Evolutionary conservation across 1,140 invertebrate genomes (phyloP).

Genomic region (Eciton burchellii): DNA sequence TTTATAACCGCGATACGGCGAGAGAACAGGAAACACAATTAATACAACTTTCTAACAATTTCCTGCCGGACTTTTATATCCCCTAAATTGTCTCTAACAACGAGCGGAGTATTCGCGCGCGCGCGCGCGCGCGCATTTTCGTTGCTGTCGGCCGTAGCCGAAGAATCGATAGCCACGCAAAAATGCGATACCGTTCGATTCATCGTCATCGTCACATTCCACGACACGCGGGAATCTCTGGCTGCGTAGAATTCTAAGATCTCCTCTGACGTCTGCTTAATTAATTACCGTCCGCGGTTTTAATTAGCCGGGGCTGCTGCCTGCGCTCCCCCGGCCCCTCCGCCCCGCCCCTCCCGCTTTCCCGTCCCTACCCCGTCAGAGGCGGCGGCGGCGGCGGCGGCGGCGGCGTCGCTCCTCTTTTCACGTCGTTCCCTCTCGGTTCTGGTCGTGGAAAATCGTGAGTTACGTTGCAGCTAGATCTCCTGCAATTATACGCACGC

Average conservation of each 20-base stretch:
- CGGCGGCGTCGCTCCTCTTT: conserved; percentile 26
- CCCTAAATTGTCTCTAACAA: conserved; percentile 11
- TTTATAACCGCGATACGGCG: conserved; percentile 36
- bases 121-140: background rate
- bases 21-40: conserved; percentile 43
- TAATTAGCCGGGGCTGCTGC: conserved; percentile 82
- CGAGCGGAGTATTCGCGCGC: background rate
- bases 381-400: background rate
- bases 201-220: conserved; percentile 55
- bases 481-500: conserved; percentile 37
- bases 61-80: background rate
- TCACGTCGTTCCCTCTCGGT: conserved; percentile 58
- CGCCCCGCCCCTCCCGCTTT: background rate
- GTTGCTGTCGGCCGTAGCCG: background rate
- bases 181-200: conserved; percentile 66
- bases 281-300: conserved; percentile 86
- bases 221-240: conserved; percentile 80
- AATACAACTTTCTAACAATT: conserved; percentile 53
- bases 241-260: conserved; percentile 82
- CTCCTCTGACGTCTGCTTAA: conserved; percentile 84
- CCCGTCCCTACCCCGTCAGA: background rate
- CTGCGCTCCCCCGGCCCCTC: conserved; percentile 65
- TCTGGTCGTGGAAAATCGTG: conserved; percentile 68
- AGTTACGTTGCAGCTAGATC: conserved; percentile 51
- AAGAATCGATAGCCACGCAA: conserved; percentile 36